Base-by-base conservation (phyloP, 2,113 vertebrate genomes). In the Grallaria varia region DNA sequence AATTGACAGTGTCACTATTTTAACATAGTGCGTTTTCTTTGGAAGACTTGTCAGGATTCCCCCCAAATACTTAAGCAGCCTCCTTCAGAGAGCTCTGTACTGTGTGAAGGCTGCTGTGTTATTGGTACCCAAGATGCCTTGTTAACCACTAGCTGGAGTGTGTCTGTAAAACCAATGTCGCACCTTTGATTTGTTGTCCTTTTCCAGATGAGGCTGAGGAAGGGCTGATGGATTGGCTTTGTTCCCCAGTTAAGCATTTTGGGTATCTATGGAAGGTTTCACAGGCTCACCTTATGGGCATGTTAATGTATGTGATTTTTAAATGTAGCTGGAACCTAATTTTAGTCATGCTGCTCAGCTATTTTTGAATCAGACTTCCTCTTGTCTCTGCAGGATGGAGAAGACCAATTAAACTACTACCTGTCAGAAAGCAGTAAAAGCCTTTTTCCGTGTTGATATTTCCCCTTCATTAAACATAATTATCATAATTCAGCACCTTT, bases 381-480 rank as follows among this genome's bases (percentile, higher is more conserved):
- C 67, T 77, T 50, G 37, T 53, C 69, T 94, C 79, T 68, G 73
- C 78, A 90, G 81, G 53, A 39, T 56, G 52, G 91, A 86, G 66
- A 85, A 89, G 50, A 50, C 64, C 11, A 95, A 85, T 95, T 94
- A 94, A 75, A 37, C 45, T 39, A 7, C 25, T 66, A 35, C 60
- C 56, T 74, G 56, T 55, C 37, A 12, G 50, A 92, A 93, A 58
- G 53, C 60, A 56, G 33, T 82, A 50, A 79, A 82, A 90, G 31
- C 42, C 16, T 52, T 87, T 84, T 63, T 28, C 67, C 45, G 10
- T 71, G 75, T 88, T 92, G 58, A 13, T 87, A 66, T 39, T 86
- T 87, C 44, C 72, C 25, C 59, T 89, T 89, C 80, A 81, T 94
- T 96, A 89, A 74, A 87, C 33, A 44, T 66, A 69, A 60, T 91